A percentile compares a stretch with the other conserved stretches of the same genome.
Evolutionary conservation across 2,888 invertebrate genomes (phyloP).

Genomic region (Athetis lepigone): DNA sequence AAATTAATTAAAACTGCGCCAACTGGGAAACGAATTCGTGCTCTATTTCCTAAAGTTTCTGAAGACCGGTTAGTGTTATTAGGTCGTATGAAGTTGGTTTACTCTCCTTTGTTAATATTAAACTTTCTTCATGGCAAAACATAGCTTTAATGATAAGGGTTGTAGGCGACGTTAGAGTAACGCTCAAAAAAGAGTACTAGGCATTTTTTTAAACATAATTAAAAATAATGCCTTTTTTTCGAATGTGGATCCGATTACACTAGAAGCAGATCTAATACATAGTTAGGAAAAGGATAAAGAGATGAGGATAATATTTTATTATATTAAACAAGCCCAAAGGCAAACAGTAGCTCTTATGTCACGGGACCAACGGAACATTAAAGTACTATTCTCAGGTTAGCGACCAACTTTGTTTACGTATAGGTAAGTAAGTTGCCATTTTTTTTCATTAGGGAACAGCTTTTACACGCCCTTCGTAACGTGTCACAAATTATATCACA

Average conservation of each 20-base stretch:
- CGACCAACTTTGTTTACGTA: neutral
- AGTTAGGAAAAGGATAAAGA: too few relatives aligned
- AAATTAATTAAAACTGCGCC: slow-evolving; percentile 13
- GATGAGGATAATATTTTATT: too few relatives aligned
- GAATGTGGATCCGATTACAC: too few relatives aligned
- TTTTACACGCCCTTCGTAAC: slow-evolving; percentile 64
- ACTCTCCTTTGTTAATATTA: neutral
- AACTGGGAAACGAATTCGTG: slow-evolving; percentile 8
- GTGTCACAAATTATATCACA: slow-evolving; percentile 71
- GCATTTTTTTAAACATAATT: too few relatives aligned
- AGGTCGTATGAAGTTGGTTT: neutral
- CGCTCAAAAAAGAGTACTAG: too few relatives aligned
- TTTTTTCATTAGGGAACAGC: slow-evolving; percentile 30
- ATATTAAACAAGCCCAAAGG: too few relatives aligned
- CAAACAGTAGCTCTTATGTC: too few relatives aligned
- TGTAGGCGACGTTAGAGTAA: too few relatives aligned
- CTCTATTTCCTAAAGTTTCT: slow-evolving; percentile 5
- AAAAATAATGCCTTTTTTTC: too few relatives aligned
- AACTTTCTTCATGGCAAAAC: neutral
- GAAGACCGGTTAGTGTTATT: slow-evolving; percentile 8
- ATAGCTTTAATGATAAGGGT: too few relatives aligned
- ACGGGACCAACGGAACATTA: too few relatives aligned
- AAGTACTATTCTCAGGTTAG: neutral
- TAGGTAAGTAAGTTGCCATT: neutral
- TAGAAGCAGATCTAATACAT: too few relatives aligned